Evolutionary conservation across 2,797 vertebrate genomes (phyloP), one percentile per base, ranked within the genome.

Genomic region (Emydoidea blandingii): DNA sequence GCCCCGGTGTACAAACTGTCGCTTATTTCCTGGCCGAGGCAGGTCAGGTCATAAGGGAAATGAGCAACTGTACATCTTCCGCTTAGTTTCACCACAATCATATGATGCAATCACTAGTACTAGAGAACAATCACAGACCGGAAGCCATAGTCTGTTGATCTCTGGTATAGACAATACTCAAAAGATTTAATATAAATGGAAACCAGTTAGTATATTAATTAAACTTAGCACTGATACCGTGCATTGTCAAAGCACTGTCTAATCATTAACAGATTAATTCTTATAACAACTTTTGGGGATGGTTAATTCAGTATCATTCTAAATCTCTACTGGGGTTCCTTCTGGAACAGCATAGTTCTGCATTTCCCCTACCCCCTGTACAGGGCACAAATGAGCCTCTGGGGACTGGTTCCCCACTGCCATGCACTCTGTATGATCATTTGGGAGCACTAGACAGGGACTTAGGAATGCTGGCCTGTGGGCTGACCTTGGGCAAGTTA

Each of bases 41-140:
- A 86, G 74, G 49, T 89, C 49, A 90, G 54, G 68, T 90, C 56
- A 27, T 52, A 90, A 92, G 3, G 81, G 74, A 92, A 95, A 91
- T 47, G 7, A 59, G 21, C 0, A 0, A 31, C 49, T 41, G n/a
- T 4, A 0, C 9, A 59, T 91, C 92, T 92, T 84, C 57, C 57
- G 90, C 86, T 57, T 78, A 81, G 27, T 91, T 91, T 89, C 84
- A 74, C 59, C 91, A 87, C 4, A 89, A 47, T 2, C 89, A 5
- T 34, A 8, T 92, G 37, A 87, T 50, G 57, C 78, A 93, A 80
- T 85, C 86, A 47, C 53, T 93, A 81, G 57, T 74, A 78, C 44
- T 27, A 50, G 76, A 82, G 95, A 93, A n/a, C 79, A 86, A 62
- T 1, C 88, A 59, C 47, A 87, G 86, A 81, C 21, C 0, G 2